Evolutionary conservation across 1,140 invertebrate genomes (phyloP).

Genomic region (Mizuhopecten yessoensis): DNA sequence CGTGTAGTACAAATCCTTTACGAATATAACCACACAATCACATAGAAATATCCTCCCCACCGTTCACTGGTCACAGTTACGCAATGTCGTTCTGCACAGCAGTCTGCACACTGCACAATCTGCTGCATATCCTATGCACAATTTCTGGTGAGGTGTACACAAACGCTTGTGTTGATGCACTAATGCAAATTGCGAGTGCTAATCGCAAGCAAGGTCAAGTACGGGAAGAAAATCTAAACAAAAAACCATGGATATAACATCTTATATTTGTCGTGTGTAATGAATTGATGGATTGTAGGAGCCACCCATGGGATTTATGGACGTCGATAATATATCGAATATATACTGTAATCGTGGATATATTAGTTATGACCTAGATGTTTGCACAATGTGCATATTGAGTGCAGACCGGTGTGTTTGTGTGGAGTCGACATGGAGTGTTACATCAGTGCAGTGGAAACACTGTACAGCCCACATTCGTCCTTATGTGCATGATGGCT

Average conservation of each 20-base stretch:
- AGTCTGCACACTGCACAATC: conserved; percentile 20
- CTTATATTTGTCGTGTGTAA: not conserved
- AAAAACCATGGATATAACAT: not conserved
- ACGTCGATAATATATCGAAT: conserved; percentile 4
- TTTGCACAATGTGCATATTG: not conserved
- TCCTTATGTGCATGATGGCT: not conserved
- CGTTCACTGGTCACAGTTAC: not conserved
- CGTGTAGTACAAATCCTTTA: conserved; percentile 16
- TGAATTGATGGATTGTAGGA: not conserved
- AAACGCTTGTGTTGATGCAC: not conserved
- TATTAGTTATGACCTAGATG: not conserved
- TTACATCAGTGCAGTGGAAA: not conserved
- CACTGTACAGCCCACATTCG: not conserved
- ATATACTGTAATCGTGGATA: not conserved
- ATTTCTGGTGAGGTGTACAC: conserved; percentile 32
- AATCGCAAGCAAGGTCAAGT: conserved; percentile 37
- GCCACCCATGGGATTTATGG: not conserved
- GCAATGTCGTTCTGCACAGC: not conserved
- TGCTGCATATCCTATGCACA: conserved; percentile 22
- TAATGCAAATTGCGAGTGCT: conserved; percentile 6
- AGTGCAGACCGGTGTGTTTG: conserved; percentile 5
- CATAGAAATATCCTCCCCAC: not conserved
- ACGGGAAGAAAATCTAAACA: not conserved
- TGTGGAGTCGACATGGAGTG: not conserved
- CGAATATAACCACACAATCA: not conserved